A percentile compares a stretch with the other conserved stretches of the same genome.
Conservation (phyloP, 2,797 vertebrate genomes). For the Sebastes vulpes region DNA sequence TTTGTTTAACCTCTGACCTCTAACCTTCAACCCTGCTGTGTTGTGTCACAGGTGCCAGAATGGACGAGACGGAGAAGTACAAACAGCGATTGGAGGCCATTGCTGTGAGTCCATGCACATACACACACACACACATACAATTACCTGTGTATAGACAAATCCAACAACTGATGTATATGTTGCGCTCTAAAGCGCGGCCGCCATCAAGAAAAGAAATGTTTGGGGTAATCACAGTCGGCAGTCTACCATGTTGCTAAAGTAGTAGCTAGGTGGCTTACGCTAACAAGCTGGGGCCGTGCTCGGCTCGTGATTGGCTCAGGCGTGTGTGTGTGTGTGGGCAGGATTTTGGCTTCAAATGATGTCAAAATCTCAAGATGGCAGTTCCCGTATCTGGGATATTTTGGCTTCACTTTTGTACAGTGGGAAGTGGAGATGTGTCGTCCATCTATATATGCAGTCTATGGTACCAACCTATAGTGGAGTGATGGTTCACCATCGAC, state of each 20-base stretch:
- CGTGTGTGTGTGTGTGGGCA: too few species aligned
- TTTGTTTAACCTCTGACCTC: conserved; percentile 47
- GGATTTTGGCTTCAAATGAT: too few species aligned
- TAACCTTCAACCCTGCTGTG: conserved; percentile 23
- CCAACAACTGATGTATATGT: not conserved
- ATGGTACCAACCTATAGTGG: too few species aligned
- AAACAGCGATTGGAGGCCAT: conserved; percentile 86
- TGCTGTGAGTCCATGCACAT: conserved; percentile 75
- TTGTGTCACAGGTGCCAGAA: conserved; percentile 73
- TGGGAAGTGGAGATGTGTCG: too few species aligned
- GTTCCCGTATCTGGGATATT: too few species aligned
- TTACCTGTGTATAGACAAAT: not conserved
- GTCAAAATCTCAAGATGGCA: too few species aligned
- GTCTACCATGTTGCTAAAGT: not conserved
- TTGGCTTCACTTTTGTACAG: too few species aligned
- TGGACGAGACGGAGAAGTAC: conserved; percentile 87
- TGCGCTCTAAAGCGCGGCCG: not conserved
- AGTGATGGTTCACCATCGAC: not conserved
- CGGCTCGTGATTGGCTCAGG: too few species aligned
- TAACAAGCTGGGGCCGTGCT: too few species aligned
- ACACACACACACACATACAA: not conserved
- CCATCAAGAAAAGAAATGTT: not conserved
- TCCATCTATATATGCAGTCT: too few species aligned
- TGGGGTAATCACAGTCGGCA: not conserved
- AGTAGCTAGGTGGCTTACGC: too few species aligned